Percentiles rank a stretch among this genome's conserved stretches.
Conservation (phyloP, 2,113 vertebrate genomes). For the Platysteira castanea region DNA sequence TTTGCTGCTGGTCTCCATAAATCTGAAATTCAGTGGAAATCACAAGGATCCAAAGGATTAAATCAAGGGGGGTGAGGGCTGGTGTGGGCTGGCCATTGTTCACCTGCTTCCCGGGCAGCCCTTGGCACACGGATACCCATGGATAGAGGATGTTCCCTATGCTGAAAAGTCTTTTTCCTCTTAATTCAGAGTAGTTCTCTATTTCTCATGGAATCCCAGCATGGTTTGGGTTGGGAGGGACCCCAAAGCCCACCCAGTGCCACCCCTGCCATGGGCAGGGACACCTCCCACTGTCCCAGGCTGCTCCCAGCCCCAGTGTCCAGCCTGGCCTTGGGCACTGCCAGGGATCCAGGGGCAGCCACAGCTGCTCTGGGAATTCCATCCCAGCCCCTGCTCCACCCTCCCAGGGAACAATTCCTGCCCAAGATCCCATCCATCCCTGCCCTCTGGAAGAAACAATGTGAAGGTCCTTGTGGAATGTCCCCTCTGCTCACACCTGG, state of each 20-base stretch:
- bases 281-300: not conserved
- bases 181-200: not conserved
- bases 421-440: not conserved
- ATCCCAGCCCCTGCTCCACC: not conserved
- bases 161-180: rapidly evolving
- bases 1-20: not conserved
- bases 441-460: not conserved
- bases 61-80: not conserved
- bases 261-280: not conserved
- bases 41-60: too few relatives aligned
- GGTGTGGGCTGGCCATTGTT: rapidly evolving
- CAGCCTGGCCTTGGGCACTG: not conserved
- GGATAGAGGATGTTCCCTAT: rapidly evolving
- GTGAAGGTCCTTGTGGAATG: too few relatives aligned
- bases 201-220: not conserved
- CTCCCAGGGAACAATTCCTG: not conserved
- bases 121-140: rapidly evolving
- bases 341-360: not conserved
- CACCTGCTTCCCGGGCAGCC: rapidly evolving
- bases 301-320: not conserved
- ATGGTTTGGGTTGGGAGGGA: not conserved
- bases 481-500: not conserved
- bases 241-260: rapidly evolving
- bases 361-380: not conserved
- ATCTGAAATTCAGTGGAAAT: not conserved